Conservation (phyloP, 53 echinoderm and acorn worm species). For the Henricia sp. region DNA sequence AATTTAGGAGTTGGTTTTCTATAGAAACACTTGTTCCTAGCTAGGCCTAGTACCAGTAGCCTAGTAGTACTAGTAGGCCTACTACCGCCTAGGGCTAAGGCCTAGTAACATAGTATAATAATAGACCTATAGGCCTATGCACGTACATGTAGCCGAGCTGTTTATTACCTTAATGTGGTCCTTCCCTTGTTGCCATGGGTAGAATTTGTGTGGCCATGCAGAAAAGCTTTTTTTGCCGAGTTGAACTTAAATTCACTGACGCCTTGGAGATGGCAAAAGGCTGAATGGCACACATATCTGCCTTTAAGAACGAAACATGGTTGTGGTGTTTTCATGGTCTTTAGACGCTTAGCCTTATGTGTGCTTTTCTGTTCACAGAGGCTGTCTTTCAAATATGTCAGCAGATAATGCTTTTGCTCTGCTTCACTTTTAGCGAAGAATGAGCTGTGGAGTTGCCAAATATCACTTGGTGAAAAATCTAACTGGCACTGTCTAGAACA, state of each 20-base stretch:
- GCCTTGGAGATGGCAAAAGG: neutral
- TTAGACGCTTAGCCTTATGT: neutral
- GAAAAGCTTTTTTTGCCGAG: constrained; percentile 12
- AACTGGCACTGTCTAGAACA: neutral
- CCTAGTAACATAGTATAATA: constrained; percentile 1
- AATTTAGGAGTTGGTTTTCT: neutral
- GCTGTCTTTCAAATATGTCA: neutral
- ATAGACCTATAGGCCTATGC: neutral
- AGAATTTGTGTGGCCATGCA: constrained; percentile 5
- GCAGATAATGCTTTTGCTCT: neutral
- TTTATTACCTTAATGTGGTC: constrained; percentile 13
- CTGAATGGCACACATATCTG: neutral
- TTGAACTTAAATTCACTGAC: constrained; percentile 11
- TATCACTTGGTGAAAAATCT: constrained; percentile 1
- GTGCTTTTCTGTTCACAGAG: neutral
- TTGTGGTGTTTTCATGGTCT: neutral
- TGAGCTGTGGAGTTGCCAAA: neutral
- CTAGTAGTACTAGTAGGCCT: neutral
- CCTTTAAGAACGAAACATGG: neutral
- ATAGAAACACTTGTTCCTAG: neutral
- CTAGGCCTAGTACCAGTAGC: neutral
- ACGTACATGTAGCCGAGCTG: neutral
- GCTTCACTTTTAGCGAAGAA: neutral
- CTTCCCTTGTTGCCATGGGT: constrained; percentile 29
- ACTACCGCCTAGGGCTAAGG: neutral